Base-by-base conservation (phyloP, 2,888 invertebrate genomes). In the Thymelicus acteon region DNA sequence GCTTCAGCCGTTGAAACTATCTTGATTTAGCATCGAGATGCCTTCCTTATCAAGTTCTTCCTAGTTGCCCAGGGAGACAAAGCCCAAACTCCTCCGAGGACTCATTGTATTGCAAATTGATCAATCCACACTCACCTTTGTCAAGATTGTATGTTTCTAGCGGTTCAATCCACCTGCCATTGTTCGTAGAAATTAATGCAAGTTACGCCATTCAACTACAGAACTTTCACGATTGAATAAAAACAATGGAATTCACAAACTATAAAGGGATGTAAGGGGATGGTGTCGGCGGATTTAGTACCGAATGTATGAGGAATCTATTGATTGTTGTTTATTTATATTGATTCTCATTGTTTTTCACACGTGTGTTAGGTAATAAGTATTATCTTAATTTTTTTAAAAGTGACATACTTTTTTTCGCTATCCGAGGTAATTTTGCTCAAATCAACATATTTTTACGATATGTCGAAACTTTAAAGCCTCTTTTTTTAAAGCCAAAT, bases 31-130 rank as follows among this genome's bases (percentile, higher is more conserved):
- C 12, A 44, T 8, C 12, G 12, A 0, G 12, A 10, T 44, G 12
- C 12, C 44, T 44, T 10, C 44, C 8, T 44, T 10, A 44, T 44
- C 44, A 44, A 44, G 44, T 12, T 12, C 12, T 49, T 48, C 13
- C 48, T 6, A 48, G 13, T 48, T 13, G 10, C 48, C 48, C 52
- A 19, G 24, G 6, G 24, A 24, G 48, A 47, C 58, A 54, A 19
- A 6, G 5, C 8, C 47, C 31, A 31, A 31, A 19, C 15, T 13
- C 4, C 44, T 58, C 47, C 60, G 60, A 67, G 67, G 47, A 78
- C 82, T 87, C 82, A 86, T 88, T 83, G 81, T 84, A 85, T 88
- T 87, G 88, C 85, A 87, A 87, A 88, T 88, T 88, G 84, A 85
- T 85, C 87, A 86, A 80, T 82, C 81, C 78, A 60, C 73, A 75